Evolutionary conservation across 2,888 invertebrate species (phyloP).

Genomic region (Harpalus rufipes): DNA sequence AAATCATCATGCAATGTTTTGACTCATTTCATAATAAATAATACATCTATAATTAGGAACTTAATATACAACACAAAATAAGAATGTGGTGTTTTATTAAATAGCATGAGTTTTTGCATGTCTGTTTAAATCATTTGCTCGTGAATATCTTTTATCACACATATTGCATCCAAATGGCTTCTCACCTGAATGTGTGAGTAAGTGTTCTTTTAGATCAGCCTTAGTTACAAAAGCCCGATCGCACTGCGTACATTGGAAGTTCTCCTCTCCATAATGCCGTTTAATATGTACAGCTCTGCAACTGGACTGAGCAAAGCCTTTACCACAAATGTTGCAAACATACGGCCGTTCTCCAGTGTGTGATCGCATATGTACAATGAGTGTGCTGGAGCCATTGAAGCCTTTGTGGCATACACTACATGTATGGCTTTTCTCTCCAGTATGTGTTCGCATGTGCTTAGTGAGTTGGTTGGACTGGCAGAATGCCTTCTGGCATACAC

Average conservation of each 20-base stretch:
- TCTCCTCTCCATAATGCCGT: slow-evolving; percentile 74
- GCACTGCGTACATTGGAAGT: slow-evolving; percentile 72
- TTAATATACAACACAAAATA: background rate
- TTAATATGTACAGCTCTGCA: slow-evolving; percentile 76
- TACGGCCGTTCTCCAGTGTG: slow-evolving; percentile 76
- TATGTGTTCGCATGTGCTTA: slow-evolving; percentile 77
- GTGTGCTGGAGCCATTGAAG: slow-evolving; percentile 77
- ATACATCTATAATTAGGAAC: slow-evolving; percentile 5
- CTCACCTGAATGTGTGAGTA: slow-evolving; percentile 71
- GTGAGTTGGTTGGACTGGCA: slow-evolving; percentile 77
- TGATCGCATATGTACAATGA: slow-evolving; percentile 77
- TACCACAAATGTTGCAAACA: slow-evolving; percentile 74
- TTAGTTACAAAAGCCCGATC: slow-evolving; percentile 73
- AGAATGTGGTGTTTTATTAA: slow-evolving; percentile 6
- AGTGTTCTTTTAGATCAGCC: slow-evolving; percentile 73
- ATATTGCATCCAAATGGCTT: slow-evolving; percentile 72
- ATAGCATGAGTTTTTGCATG: slow-evolving; percentile 72
- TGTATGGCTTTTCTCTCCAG: slow-evolving; percentile 75
- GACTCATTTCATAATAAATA: slow-evolving; percentile 2
- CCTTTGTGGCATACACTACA: slow-evolving; percentile 77
- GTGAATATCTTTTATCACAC: slow-evolving; percentile 73
- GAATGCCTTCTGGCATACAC: slow-evolving; percentile 77
- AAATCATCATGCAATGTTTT: no score
- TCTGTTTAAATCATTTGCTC: slow-evolving; percentile 72
- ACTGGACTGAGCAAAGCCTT: slow-evolving; percentile 76